These are phyloP conservation scores for Ormia ochracea DNA, from an alignment of 2,888 invertebrate species.

Conservation along the genomic window DNA sequence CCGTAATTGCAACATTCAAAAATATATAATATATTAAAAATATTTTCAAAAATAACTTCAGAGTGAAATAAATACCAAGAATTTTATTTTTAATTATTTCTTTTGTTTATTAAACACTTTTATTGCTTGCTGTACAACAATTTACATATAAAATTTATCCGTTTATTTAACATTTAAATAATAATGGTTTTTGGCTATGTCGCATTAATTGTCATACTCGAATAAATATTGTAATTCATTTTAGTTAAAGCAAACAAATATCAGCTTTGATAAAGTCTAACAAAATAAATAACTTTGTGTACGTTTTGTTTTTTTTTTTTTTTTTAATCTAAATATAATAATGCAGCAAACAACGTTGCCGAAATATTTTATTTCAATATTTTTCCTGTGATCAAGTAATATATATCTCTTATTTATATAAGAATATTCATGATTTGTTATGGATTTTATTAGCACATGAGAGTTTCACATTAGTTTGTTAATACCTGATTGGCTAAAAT, in stretches of 20 bases:
- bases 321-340: background rate
- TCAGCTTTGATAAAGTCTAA: background rate
- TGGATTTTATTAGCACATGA: background rate
- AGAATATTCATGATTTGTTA: background rate
- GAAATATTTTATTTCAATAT: background rate
- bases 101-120: too few relatives aligned
- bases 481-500: too few relatives aligned
- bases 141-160: too few relatives aligned
- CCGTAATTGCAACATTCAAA: too few relatives aligned
- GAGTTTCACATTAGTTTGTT: too few relatives aligned
- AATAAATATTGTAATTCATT: constrained; percentile 12
- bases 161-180: too few relatives aligned
- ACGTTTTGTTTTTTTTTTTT: too few relatives aligned
- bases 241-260: background rate
- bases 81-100: too few relatives aligned
- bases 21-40: too few relatives aligned
- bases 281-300: background rate
- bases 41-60: too few relatives aligned
- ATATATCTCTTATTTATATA: background rate
- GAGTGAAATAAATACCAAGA: too few relatives aligned
- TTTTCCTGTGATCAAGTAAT: background rate
- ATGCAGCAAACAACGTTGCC: background rate
- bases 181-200: background rate
- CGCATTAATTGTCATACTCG: background rate
- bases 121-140: too few relatives aligned